Evolutionary conservation across 2,888 invertebrate genomes (phyloP).

Genomic region (Nesidiocoris tenuis): DNA sequence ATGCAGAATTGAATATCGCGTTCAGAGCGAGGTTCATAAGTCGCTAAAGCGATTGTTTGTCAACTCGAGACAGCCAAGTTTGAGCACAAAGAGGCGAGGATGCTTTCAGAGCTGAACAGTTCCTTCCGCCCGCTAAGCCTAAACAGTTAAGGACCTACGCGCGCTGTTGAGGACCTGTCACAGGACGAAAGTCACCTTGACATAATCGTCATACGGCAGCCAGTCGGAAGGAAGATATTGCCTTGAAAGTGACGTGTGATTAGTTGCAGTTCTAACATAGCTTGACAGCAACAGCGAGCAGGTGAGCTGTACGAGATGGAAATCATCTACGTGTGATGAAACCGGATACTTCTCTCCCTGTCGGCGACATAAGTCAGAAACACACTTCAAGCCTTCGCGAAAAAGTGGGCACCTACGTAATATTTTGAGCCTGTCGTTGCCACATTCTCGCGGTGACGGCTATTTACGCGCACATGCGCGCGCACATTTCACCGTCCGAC

Average conservation of each 20-base stretch:
- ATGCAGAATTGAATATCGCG: neutral
- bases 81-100: neutral
- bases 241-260: neutral
- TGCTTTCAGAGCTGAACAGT: neutral
- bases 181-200: neutral
- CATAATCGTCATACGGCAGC: neutral
- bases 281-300: neutral
- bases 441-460: neutral
- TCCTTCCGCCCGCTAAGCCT: neutral
- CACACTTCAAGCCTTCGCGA: neutral
- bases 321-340: neutral
- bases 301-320: neutral
- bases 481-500: neutral
- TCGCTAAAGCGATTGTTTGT: neutral
- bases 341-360: neutral
- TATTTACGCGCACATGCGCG: neutral
- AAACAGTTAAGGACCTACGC: neutral
- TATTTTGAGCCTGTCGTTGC: neutral
- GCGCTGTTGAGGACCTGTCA: neutral
- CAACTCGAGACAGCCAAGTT: neutral
- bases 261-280: neutral
- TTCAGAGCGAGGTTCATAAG: neutral
- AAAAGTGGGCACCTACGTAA: neutral
- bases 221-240: neutral
- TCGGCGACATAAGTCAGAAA: neutral